Conservation (phyloP, 2,797 vertebrate genomes). For the Aeoliscus strigatus region DNA sequence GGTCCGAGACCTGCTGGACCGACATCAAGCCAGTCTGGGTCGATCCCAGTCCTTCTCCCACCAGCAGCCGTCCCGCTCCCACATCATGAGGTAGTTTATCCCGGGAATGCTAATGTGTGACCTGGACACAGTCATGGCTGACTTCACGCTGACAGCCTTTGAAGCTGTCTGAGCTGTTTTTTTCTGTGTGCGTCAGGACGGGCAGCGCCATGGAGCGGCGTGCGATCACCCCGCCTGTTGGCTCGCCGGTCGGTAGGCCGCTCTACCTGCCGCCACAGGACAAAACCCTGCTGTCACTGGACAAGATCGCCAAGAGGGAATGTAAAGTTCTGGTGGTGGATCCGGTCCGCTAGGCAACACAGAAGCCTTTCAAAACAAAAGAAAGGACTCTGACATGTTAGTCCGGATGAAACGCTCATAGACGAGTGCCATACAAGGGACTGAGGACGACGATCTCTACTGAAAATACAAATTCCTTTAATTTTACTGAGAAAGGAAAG, state of each 20-base stretch:
- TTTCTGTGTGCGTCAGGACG: constrained; percentile 74
- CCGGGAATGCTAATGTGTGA: too few species aligned
- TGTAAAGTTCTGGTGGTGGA: constrained; percentile 91
- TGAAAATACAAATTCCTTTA: too few species aligned
- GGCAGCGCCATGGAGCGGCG: constrained; percentile 93
- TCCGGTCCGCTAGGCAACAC: constrained; percentile 46
- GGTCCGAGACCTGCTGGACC: constrained; percentile 84
- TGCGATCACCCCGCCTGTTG: constrained; percentile 90
- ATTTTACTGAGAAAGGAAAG: too few species aligned
- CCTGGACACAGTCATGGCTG: too few species aligned
- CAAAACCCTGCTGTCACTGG: constrained; percentile 81
- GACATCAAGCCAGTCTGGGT: constrained; percentile 78
- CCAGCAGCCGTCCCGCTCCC: constrained; percentile 88
- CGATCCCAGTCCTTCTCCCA: constrained; percentile 94
- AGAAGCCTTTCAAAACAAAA: background rate
- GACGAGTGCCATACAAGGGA: too few species aligned
- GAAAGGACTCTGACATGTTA: background rate
- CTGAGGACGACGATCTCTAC: too few species aligned
- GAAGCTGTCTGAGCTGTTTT: too few species aligned
- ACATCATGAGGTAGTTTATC: constrained; percentile 83
- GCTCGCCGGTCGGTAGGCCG: constrained; percentile 85
- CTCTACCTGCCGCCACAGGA: constrained; percentile 87
- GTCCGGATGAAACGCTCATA: too few species aligned
- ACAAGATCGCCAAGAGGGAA: constrained; percentile 95
- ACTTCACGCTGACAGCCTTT: too few species aligned